Evolutionary conservation across 1,140 invertebrate genomes (phyloP).

Genomic region (Halyomorpha halys): DNA sequence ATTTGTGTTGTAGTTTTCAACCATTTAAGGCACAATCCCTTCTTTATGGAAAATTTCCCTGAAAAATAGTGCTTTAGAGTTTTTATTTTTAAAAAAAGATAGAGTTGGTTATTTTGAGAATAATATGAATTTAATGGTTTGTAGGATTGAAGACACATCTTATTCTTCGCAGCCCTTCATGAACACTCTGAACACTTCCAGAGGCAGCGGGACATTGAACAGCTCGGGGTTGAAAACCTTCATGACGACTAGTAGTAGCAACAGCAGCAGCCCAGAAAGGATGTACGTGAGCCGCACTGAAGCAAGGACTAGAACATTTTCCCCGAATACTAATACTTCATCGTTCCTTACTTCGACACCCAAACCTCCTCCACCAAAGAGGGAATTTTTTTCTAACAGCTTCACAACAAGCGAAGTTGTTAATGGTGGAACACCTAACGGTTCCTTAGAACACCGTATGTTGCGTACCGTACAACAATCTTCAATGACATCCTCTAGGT

Average conservation of each 20-base stretch:
- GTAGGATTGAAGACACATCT: conserved; percentile 3
- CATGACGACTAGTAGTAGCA: conserved; percentile 1
- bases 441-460: conserved; percentile 9
- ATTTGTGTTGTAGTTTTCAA: too few relatives aligned
- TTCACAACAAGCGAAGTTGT: neutral
- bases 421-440: neutral
- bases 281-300: neutral
- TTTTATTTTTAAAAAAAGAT: too few relatives aligned
- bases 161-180: conserved; percentile 1
- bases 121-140: neutral
- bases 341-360: neutral
- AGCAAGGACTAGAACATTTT: conserved; percentile 2
- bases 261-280: conserved; percentile 5
- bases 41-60: too few relatives aligned
- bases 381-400: conserved; percentile 6
- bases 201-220: neutral
- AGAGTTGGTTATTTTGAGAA: too few relatives aligned
- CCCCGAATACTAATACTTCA: neutral
- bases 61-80: too few relatives aligned
- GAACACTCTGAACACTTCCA: neutral
- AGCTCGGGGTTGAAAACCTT: neutral
- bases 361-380: conserved; percentile 4
- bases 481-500: conserved; percentile 5
- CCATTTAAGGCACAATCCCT: too few relatives aligned
- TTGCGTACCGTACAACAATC: conserved; percentile 7